These are phyloP conservation scores for Abrostola triplasia DNA, from an alignment of 2,888 invertebrate species.

Conservation along the genomic window DNA sequence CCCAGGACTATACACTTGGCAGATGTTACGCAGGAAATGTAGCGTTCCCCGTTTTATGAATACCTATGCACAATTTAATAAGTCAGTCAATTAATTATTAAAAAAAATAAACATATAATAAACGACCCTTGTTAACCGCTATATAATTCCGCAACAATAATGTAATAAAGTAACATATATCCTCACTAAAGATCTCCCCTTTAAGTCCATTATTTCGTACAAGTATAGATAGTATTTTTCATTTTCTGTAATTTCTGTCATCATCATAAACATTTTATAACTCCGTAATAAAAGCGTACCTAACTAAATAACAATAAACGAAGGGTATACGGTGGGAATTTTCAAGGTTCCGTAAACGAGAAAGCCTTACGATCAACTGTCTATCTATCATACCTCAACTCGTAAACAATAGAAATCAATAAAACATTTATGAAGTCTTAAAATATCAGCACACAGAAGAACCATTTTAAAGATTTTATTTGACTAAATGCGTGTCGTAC, in stretches of 20 bases:
- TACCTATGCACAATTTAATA: no score
- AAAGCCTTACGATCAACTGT: neutral
- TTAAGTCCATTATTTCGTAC: constrained; percentile 15
- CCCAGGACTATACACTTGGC: no score
- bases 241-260: constrained; percentile 41
- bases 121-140: constrained; percentile 8
- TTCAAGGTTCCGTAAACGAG: constrained; percentile 2
- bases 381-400: no score
- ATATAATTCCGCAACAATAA: constrained; percentile 6
- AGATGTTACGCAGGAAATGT: no score
- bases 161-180: constrained; percentile 4
- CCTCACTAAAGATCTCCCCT: constrained; percentile 14
- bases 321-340: constrained; percentile 29
- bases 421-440: no score
- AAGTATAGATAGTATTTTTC: constrained; percentile 21
- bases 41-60: no score
- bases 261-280: constrained; percentile 53
- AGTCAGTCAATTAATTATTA: neutral
- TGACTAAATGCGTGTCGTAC: no score
- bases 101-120: neutral
- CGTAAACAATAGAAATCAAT: no score
- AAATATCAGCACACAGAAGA: no score
- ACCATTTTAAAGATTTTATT: no score
- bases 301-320: constrained; percentile 49
- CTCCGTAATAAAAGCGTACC: constrained; percentile 47